These are phyloP conservation scores for Mycalesis mineus DNA, from an alignment of 2,888 invertebrate species.

Conservation along the genomic window DNA sequence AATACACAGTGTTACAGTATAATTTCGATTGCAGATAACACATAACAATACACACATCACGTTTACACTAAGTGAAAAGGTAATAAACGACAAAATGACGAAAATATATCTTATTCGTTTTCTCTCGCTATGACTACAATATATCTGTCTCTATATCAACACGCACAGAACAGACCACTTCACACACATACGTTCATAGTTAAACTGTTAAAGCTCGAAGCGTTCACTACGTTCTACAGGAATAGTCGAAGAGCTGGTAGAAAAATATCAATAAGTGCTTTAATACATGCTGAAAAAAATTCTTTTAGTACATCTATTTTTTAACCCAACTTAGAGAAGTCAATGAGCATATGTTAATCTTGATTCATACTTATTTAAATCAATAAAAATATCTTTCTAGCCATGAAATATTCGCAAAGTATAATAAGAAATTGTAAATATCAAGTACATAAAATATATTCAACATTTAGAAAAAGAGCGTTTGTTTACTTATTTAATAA, in stretches of 20 bases:
- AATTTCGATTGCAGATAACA: not conserved
- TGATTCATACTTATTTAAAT: no score
- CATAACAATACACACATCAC: slow-evolving; percentile 7
- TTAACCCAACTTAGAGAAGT: no score
- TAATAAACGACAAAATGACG: slow-evolving; percentile 34
- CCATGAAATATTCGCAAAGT: no score
- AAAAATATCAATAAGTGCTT: not conserved
- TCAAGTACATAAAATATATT: no score
- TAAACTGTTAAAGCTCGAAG: slow-evolving; percentile 7
- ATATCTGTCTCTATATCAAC: slow-evolving; percentile 18
- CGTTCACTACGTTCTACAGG: slow-evolving; percentile 5
- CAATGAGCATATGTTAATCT: no score
- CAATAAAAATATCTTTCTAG: no score
- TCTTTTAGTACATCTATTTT: no score
- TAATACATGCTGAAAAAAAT: no score
- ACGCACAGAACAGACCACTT: not conserved
- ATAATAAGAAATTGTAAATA: no score
- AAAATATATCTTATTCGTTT: slow-evolving; percentile 42
- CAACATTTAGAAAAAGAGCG: no score
- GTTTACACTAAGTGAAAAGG: slow-evolving; percentile 10
- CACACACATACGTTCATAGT: not conserved
- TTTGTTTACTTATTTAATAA: no score
- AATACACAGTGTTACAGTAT: not conserved
- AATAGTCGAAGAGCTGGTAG: not conserved
- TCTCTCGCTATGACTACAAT: slow-evolving; percentile 35